Base-by-base conservation (phyloP, 2,888 invertebrate genomes). In the Cryptus viduatorius region DNA sequence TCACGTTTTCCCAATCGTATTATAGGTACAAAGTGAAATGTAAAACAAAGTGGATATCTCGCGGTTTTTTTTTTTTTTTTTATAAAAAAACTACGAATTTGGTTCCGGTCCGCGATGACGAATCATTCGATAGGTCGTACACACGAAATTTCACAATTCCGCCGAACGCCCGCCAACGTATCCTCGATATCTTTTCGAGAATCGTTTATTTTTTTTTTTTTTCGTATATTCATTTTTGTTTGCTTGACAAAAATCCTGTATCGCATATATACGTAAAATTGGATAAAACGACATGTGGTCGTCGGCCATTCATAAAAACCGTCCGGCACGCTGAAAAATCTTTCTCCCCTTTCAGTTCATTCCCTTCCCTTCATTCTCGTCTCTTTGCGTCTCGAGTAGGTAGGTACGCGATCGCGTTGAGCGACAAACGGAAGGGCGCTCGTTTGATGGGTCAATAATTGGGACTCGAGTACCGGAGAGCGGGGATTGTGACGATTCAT, bases 371-470 rank as follows among this genome's bases (percentile, higher is more conserved):
- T 75, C 42, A 42, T 61, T 42, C 73, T 61, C 65, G 61, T 42
- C 37, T 53, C 73, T 29, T 81, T 75, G 16, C 42, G 42, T 65
- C 65, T 79, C 79, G 48, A 64, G 79, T 65, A 53, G 24, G 69
- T 37, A 50, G 24, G 69, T 37, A 50, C 24, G 48, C 61, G 85
- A 75, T 78, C 84, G 84, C 83, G 84, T 81, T 44, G 24, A 72
- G 31, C 72, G 72, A 72, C 64, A 44, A 44, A 71, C 79, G 50
- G 53, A 65, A 72, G 79, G 79, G 56, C 61, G 61, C 46, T 50
- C 76, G 37, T 50, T 76, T 75, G 86, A 85, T 53, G 85, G 83
- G 61, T 84, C 86, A 86, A 89, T 86, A 87, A 88, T 88, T 87
- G 84, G 80, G 65, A 59, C 42, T 77, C 64, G 56, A 67, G 77